Evolutionary conservation across 2,888 invertebrate species (phyloP), one percentile per base, ranked within the genome.

Genomic region (Monochamus alternatus): DNA sequence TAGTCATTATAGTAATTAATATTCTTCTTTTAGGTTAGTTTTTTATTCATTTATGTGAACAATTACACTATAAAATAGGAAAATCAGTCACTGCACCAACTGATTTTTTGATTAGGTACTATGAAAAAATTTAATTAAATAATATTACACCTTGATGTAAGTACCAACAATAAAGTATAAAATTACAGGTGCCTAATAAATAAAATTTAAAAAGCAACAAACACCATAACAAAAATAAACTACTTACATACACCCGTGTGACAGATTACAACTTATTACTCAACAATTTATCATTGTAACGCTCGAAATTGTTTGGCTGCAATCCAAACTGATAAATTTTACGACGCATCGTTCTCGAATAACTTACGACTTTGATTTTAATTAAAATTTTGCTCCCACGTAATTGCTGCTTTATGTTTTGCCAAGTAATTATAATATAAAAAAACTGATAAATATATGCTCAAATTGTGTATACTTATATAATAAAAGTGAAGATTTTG

Each of bases 221-320:
- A 38, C 4, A 14, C n/a, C n/a, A 55, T 38, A 2, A 38, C 38
- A 38, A 4, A 38, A 38, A 14, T 14, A 55, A 55, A 55, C 3
- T 55, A 55, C 7, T 7, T n/a, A 14, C 55, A 55, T 30, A 64
- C 64, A 64, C 12, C 64, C 3, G 10, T 64, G 47, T 47, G 64
- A 64, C 64, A 64, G 44, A 64, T 47, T 59, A 68, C 59, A 68
- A 68, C 52, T 58, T 58, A 68, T 68, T 68, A 68, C 59, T 59
- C 58, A 10, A 22, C 44, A n/a, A 68, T 59, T 38, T 68, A 68
- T 68, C 68, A 68, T 68, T 59, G 32, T 59, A 68, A 12, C 68
- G 68, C 59, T 59, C 14, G 38, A 59, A 43, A 68, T 68, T 68
- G 58, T 58, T 68, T 68, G 59, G 68, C 68, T 44, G 12, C n/a